These are phyloP conservation scores for Drosophila aldrichi DNA, from an alignment of 2,888 invertebrate genomes.

Conservation along the genomic window DNA sequence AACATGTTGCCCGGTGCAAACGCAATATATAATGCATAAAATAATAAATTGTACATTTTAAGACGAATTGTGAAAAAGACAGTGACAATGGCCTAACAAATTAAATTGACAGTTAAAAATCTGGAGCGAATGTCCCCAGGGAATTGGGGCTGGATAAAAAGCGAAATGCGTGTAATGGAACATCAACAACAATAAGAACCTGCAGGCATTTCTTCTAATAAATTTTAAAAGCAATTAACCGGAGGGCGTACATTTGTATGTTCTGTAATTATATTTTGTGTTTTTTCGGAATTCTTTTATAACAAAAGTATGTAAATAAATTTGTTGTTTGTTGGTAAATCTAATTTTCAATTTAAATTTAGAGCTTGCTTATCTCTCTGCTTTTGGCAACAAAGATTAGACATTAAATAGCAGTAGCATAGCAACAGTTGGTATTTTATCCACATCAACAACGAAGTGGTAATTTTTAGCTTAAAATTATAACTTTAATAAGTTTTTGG, in stretches of 20 bases:
- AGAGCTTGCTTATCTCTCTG: constrained; percentile 18
- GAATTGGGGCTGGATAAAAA: constrained; percentile 19
- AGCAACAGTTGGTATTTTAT: constrained; percentile 9
- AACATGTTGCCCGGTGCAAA: constrained; percentile 36
- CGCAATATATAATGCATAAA: constrained; percentile 29
- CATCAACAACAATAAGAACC: constrained; percentile 50
- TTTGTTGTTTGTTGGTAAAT: background rate
- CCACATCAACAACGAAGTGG: background rate
- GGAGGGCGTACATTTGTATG: constrained; percentile 9
- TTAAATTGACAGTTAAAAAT: constrained; percentile 33
- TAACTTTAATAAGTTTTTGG: background rate
- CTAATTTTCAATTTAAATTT: constrained; percentile 6
- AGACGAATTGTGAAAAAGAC: constrained; percentile 23
- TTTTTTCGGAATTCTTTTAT: background rate
- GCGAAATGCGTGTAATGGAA: constrained; percentile 43
- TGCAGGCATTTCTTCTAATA: constrained; percentile 14
- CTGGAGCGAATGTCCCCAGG: constrained; percentile 5
- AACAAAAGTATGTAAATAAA: background rate
- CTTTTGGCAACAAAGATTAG: constrained; percentile 11
- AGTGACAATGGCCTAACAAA: constrained; percentile 3
- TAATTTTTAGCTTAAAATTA: background rate
- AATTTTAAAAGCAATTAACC: constrained; percentile 3
- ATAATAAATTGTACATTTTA: constrained; percentile 46
- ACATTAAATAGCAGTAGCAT: constrained; percentile 31
- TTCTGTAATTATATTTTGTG: constrained; percentile 6